Evolutionary conservation across 1,140 invertebrate species (phyloP), one percentile per base, ranked within the genome.

Genomic region (Macrobrachium rosenbergii): DNA sequence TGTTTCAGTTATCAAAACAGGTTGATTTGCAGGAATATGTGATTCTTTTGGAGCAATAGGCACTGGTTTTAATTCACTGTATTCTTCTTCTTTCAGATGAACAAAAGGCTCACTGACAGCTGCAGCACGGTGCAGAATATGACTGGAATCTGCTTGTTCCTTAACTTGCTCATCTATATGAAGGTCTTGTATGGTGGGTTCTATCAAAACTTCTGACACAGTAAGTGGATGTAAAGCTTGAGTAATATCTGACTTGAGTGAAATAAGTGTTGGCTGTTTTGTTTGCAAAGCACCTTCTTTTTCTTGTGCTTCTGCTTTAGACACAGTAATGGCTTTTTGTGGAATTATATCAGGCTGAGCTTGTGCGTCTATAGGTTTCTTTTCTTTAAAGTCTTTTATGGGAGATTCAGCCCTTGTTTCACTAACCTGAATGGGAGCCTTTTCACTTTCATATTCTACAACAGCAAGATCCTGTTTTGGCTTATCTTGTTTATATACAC

Each of bases 321-420:
- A 76, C 16, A 90, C 81, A 76, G 91, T 91, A 5, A 95, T 87
- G 23, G 93, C 91, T 91, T 95, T 94, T 88, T 93, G 92, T 6
- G 93, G 92, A 62, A 91, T 91, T 37, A 95, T 83, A 37, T 88
- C 92, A 6, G 92, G 91, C 89, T 93, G 93, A 5, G 94, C 94
- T 58, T 92, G 90, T 19, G 91, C 92, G 89, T 91, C 89, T 28
- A 91, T 92, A 83, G 93, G 93, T 89, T 92, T 92, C 76, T 91
- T 91, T 23, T 85, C 85, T 37, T 81, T 84, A 60, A 90, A 83
- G 37, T 90, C 87, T 78, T 85, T 85, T 28, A 89, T 52, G 7
- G 89, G 80, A 10, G 82, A 83, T 75, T 88, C 88, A 21, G 89
- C 78, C 72, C 84, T 59, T 17, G 88, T 90, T 86, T 89, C 90